Conservation (phyloP, 2,888 invertebrate genomes). For the Spicauda simplicius region DNA sequence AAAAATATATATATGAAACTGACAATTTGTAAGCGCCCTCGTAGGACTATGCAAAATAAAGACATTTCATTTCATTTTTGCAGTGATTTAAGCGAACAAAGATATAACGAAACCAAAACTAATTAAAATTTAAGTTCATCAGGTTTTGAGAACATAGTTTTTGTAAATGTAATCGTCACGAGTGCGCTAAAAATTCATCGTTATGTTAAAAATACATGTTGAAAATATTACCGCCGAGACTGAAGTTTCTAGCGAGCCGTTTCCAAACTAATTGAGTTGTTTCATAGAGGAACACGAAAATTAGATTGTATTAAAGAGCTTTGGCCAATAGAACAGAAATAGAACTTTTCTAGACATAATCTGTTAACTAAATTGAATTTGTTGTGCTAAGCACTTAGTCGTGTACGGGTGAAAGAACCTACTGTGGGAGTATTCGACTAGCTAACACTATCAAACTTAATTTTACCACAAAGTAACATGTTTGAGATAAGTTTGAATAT, state of each 20-base stretch:
- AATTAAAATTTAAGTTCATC: too few species aligned
- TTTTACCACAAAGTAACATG: too few species aligned
- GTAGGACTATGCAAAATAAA: too few species aligned
- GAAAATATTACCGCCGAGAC: conserved; percentile 4
- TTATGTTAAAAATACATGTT: not conserved
- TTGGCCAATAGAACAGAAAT: conserved; percentile 20
- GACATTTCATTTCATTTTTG: too few species aligned
- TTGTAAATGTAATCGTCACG: too few species aligned
- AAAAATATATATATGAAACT: too few species aligned
- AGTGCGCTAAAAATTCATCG: not conserved
- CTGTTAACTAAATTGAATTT: conserved; percentile 22
- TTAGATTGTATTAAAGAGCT: conserved; percentile 31
- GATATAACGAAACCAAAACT: too few species aligned
- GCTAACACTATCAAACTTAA: too few species aligned
- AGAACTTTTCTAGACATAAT: conserved; percentile 15
- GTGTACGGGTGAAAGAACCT: not conserved
- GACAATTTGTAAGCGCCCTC: too few species aligned
- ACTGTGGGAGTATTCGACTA: not conserved
- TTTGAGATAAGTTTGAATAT: too few species aligned
- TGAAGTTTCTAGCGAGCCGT: conserved; percentile 19
- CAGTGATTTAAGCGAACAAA: too few species aligned
- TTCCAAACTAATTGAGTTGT: conserved; percentile 32
- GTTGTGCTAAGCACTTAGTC: not conserved
- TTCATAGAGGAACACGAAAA: conserved; percentile 27
- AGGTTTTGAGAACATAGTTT: not conserved